phyloP scores from a whole-genome alignment of 2,797 vertebrate species.

The Sorex maritimensis region DNA sequence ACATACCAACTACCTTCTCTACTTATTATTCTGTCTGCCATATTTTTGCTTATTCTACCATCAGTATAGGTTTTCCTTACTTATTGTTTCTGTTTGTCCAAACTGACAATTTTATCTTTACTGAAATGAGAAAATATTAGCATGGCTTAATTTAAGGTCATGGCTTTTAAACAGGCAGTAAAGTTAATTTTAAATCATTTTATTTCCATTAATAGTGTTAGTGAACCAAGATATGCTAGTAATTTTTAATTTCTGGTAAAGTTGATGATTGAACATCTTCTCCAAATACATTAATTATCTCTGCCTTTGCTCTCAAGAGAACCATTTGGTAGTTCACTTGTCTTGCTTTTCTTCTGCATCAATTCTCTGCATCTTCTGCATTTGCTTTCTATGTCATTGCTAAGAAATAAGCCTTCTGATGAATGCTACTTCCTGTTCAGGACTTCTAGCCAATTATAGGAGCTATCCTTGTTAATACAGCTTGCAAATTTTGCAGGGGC shows the following conservation, averaged over 20 bases:
- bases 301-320: not conserved
- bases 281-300: not conserved
- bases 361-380: not conserved
- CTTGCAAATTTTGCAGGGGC: not conserved
- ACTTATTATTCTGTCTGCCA: not conserved
- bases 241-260: conserved; percentile 23
- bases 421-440: not conserved
- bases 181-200: conserved; percentile 53
- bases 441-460: not conserved
- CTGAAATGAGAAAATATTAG: conserved; percentile 27
- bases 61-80: conserved; percentile 45
- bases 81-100: conserved; percentile 5
- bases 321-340: not conserved
- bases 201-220: conserved; percentile 54
- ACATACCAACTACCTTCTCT: not conserved
- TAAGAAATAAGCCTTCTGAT: conserved; percentile 28
- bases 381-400: not conserved
- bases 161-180: conserved; percentile 29
- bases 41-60: not conserved
- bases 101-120: not conserved
- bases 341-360: not conserved
- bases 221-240: not conserved
- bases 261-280: not conserved
- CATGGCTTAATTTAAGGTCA: not conserved
- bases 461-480: not conserved